Percentiles rank a stretch among this genome's conserved stretches.
Evolutionary conservation across 2,888 invertebrate genomes (phyloP).

Genomic region (Lampropteryx suffumata): DNA sequence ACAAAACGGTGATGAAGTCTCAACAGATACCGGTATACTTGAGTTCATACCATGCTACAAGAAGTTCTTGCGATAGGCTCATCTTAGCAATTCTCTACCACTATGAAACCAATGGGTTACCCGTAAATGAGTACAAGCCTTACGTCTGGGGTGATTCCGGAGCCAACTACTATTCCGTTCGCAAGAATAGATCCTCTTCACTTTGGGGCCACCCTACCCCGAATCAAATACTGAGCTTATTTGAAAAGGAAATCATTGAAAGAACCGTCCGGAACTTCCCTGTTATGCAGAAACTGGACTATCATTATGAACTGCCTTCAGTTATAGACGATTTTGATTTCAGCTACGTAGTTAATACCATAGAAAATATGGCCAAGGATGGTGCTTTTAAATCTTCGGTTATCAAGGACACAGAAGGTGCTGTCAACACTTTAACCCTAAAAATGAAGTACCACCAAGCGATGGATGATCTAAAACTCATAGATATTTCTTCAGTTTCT

Average conservation of each 20-base stretch:
- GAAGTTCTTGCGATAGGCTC: conserved; percentile 86
- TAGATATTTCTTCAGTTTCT: conserved; percentile 48
- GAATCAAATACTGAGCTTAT: conserved; percentile 87
- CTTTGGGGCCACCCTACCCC: conserved; percentile 88
- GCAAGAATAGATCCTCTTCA: conserved; percentile 76
- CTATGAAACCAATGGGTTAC: conserved; percentile 87
- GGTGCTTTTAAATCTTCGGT: conserved; percentile 41
- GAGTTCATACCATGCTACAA: conserved; percentile 90
- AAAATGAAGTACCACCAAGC: conserved; percentile 48
- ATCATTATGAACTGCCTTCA: conserved; percentile 60
- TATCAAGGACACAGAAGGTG: conserved; percentile 50
- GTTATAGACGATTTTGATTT: conserved; percentile 37
- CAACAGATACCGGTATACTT: conserved; percentile 89
- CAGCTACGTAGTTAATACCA: conserved; percentile 39
- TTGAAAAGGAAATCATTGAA: conserved; percentile 85
- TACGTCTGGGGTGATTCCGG: conserved; percentile 93
- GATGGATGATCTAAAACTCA: conserved; percentile 38
- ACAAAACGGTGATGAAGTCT: conserved; percentile 84
- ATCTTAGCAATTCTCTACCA: conserved; percentile 86
- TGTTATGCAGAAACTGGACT: conserved; percentile 81
- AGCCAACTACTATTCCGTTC: conserved; percentile 88
- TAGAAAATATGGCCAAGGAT: conserved; percentile 49
- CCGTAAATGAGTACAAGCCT: conserved; percentile 87
- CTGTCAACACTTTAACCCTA: conserved; percentile 42
- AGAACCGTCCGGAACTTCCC: conserved; percentile 89